Evolutionary conservation across 2,113 vertebrate genomes (phyloP), one percentile per base, ranked within the genome.

Genomic region (Thymallus thymallus): DNA sequence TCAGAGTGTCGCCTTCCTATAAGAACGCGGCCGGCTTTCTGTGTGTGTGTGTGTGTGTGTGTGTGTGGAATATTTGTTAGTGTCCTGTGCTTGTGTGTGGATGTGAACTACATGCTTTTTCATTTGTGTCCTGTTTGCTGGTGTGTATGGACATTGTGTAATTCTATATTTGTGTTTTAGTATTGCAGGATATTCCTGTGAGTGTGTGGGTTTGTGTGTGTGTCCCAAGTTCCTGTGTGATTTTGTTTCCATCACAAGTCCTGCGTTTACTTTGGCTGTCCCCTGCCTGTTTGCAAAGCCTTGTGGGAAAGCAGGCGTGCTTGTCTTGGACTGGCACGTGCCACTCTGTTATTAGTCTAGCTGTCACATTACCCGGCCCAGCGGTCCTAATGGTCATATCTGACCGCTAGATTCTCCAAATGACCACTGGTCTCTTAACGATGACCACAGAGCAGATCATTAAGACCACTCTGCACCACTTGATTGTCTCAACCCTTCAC

Each of bases 221-320:
- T 64, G 51, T 62, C 68, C n/a, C 22, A 29, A 73, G 0, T 80
- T 48, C 81, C 69, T 69, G 58, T 56, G 48, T 12, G 30, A 61
- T 68, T 24, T 67, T 85, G 86, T 90, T 92, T 89, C 91, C 83
- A 84, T 91, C 82, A 89, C 83, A 88, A 85, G 80, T 76, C 61
- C 51, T 18, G 76, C 62, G 82, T 91, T 93, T 91, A 88, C 84
- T 89, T 91, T 91, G 89, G 90, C 88, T 77, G 64, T 85, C 60
- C 51, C 69, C 22, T 68, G 48, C 69, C 74, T 64, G 16, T 80
- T 79, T 88, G 85, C 74, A 85, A 85, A 84, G 82, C 82, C 79
- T 91, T 88, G 90, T 92, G 90, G 91, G 88, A 93, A 92, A 86
- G 74, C 72, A 76, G 76, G 77, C 63, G 75, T 91, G 89, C 92